phyloP scores from a whole-genome alignment of 2,113 vertebrate genomes.

The Phocoena sinus region DNA sequence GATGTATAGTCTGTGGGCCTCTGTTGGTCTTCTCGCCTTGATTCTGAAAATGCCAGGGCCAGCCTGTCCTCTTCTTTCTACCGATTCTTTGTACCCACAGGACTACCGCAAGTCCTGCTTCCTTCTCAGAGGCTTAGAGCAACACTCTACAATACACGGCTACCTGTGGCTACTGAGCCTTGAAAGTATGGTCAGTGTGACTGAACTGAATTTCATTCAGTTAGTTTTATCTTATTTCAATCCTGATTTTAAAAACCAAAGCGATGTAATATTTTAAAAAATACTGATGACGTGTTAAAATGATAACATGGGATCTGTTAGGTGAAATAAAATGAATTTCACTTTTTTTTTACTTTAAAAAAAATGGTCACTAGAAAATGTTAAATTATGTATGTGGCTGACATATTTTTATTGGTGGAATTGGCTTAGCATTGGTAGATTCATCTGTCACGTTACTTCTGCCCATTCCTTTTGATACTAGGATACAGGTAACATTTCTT shows the following conservation, averaged over 20 bases:
- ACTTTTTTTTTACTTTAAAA: not conserved
- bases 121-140: not conserved
- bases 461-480: not conserved
- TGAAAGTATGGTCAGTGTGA: not conserved
- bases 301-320: not conserved
- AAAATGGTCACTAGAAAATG: not conserved
- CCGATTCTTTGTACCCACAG: not conserved
- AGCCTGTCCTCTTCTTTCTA: not conserved
- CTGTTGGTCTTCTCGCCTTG: not conserved
- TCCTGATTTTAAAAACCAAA: not conserved
- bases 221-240: not conserved
- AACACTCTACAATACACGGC: rapidly evolving
- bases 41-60: not conserved
- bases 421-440: not conserved
- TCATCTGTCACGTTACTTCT: not conserved
- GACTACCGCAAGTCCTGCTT: not conserved
- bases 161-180: not conserved
- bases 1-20: not conserved
- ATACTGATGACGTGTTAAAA: not conserved
- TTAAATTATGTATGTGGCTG: not conserved
- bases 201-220: not conserved
- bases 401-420: not conserved
- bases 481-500: not conserved
- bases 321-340: slow-evolving; percentile 1
- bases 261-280: not conserved